Evolutionary conservation across 2,113 vertebrate species (phyloP), one percentile per base, ranked within the genome.

Genomic region (Nothocercus nigrocapillus): DNA sequence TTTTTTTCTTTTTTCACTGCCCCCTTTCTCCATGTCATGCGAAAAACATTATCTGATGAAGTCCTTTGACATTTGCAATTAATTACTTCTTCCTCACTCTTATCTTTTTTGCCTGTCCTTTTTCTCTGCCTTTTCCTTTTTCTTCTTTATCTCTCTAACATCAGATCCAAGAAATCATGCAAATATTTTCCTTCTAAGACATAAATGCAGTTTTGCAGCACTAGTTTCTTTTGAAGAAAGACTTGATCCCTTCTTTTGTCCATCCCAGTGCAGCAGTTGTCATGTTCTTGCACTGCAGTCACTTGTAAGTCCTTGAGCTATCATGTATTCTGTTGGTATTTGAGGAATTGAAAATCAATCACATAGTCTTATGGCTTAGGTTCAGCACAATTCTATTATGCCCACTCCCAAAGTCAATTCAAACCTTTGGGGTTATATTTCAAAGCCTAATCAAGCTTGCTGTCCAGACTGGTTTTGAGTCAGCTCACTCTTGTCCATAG

Each of bases 271-370:
- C 61, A 73, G 54, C 64, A 72, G 59, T 88, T 95, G 79, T 93
- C 90, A 40, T 83, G 58, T 85, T 92, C 69, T 88, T 32, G 58
- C 64, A 75, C 67, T 92, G 77, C 77, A 82, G 70, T 89, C 63
- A 54, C 47, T 95, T 83, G 77, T 79, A 47, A 81, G 77, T 84
- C 90, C 92, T 92, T 95, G 86, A 85, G 63, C 73, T 88, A 83
- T 94, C 91, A 54, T 66, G 68, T 82, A 82, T 94, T 93, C 78
- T 89, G 79, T 85, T 97, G 82, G 84, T 89, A 87, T 92, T 93
- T 97, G 90, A 93, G 82, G 86, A 97, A 97, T 10, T 96, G 88
- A 96, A 96, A 97, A 95, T 96, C 93, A 95, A 94, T 96, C 87
- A 68, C 90, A 75, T 63, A 85, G 89, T 80, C 95, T 93, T 91